Percentiles rank a stretch among this genome's conserved stretches.
These are phyloP conservation scores for Athalia circularis DNA, from an alignment of 2,888 invertebrate genomes.

Conservation along the genomic window DNA sequence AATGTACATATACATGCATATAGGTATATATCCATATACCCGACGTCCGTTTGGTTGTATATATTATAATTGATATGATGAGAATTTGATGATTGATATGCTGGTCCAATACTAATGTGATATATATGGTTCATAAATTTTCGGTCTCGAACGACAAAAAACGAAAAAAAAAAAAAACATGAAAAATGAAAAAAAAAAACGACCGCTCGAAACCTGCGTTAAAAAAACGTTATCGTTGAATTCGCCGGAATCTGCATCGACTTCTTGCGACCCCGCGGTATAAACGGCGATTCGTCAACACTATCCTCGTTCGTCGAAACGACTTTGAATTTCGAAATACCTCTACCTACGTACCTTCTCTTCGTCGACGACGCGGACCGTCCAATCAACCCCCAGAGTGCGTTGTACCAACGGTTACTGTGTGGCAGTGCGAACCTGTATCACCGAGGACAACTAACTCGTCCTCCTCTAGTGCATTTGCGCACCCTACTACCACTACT, in stretches of 20 bases:
- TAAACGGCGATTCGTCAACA: too few species aligned
- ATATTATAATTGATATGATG: too few species aligned
- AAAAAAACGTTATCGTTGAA: background rate
- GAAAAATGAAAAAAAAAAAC: slow-evolving; percentile 17
- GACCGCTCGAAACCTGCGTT: background rate
- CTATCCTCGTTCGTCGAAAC: too few species aligned
- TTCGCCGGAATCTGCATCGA: background rate
- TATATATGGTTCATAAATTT: slow-evolving; percentile 19
- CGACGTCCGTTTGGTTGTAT: too few species aligned
- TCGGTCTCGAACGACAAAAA: too few species aligned
- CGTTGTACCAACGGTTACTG: slow-evolving; percentile 73
- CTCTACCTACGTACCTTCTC: slow-evolving; percentile 53
- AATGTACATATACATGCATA: too few species aligned
- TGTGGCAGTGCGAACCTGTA: slow-evolving; percentile 74
- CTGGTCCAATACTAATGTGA: background rate
- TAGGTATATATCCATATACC: too few species aligned
- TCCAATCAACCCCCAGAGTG: slow-evolving; percentile 66
- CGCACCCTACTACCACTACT: slow-evolving; percentile 63
- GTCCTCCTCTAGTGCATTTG: slow-evolving; percentile 59
- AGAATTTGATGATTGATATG: background rate
- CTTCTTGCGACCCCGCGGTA: too few species aligned
- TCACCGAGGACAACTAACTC: slow-evolving; percentile 74
- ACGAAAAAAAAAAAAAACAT: slow-evolving; percentile 2
- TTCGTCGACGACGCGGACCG: slow-evolving; percentile 59
- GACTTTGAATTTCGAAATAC: slow-evolving; percentile 50